Evolutionary conservation across 2,888 invertebrate genomes (phyloP).

Genomic region (Dastarcus helophoroides): DNA sequence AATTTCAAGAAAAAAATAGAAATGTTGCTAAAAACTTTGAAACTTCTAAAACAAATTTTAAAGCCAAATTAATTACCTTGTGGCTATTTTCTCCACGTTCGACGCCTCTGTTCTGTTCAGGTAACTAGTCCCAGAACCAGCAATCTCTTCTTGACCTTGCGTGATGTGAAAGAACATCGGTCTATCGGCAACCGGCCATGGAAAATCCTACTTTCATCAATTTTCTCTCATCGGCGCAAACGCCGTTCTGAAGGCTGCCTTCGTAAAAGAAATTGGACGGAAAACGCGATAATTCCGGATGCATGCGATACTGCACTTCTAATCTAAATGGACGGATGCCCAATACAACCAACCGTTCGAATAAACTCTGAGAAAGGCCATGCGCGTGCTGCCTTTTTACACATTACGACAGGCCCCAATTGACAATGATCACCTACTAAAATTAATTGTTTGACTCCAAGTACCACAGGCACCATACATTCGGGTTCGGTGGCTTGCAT

Average conservation of each 20-base stretch:
- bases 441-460: slow-evolving; percentile 93
- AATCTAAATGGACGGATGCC: slow-evolving; percentile 94
- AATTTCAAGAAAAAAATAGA: too few relatives aligned
- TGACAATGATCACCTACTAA: slow-evolving; percentile 99
- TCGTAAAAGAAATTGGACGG: slow-evolving; percentile 99
- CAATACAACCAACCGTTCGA: slow-evolving; percentile 92
- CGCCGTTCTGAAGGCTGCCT: slow-evolving; percentile 96
- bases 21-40: too few relatives aligned
- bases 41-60: too few relatives aligned
- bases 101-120: slow-evolving; percentile 97
- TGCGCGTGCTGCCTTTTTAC: slow-evolving; percentile 97
- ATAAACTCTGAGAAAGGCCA: slow-evolving; percentile 92
- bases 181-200: slow-evolving; percentile 92
- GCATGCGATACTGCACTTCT: slow-evolving; percentile 99
- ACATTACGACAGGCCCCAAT: slow-evolving; percentile 98
- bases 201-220: slow-evolving; percentile 86
- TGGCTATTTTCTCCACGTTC: slow-evolving; percentile 96
- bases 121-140: slow-evolving; percentile 96
- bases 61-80: slow-evolving; percentile 40
- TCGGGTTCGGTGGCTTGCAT: slow-evolving; percentile 92
- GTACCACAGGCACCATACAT: slow-evolving; percentile 97
- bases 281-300: slow-evolving; percentile 92
- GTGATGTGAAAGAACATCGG: slow-evolving; percentile 99
- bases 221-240: slow-evolving; percentile 90
- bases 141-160: slow-evolving; percentile 97